Evolutionary conservation across 2,797 vertebrate species (phyloP).

Genomic region (Paramormyrops hopkinsi): DNA sequence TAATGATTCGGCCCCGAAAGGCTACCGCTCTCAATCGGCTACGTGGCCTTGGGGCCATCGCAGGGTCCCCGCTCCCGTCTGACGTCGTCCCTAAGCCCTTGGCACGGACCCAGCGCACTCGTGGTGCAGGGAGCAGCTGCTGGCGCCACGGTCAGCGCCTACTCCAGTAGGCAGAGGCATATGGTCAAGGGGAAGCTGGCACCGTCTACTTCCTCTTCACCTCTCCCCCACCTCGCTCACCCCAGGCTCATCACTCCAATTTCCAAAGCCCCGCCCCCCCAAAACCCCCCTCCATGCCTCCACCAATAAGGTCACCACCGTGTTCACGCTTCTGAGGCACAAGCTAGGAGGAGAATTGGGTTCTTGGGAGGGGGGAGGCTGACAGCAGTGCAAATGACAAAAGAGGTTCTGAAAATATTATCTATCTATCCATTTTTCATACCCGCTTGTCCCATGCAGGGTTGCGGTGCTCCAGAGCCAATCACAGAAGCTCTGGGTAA

Average conservation of each 20-base stretch:
- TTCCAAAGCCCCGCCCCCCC: slow-evolving; percentile 29
- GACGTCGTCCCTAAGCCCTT: slow-evolving; percentile 34
- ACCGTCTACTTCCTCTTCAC: slow-evolving; percentile 64
- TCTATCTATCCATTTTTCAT: background rate
- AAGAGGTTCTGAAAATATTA: background rate
- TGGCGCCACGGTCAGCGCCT: slow-evolving; percentile 61
- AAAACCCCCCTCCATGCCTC: slow-evolving; percentile 31
- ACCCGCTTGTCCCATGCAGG: background rate
- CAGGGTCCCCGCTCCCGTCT: slow-evolving; percentile 31
- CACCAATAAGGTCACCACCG: slow-evolving; percentile 42
- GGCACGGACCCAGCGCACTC: slow-evolving; percentile 42
- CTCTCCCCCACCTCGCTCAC: slow-evolving; percentile 43
- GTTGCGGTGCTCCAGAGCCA: background rate
- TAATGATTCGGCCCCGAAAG: background rate
- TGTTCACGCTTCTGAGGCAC: slow-evolving; percentile 27
- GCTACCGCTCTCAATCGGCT: background rate
- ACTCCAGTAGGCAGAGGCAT: slow-evolving; percentile 65
- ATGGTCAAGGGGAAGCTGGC: slow-evolving; percentile 73
- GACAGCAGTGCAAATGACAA: background rate
- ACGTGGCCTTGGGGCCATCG: background rate
- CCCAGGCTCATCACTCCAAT: slow-evolving; percentile 42
- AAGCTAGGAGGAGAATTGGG: background rate
- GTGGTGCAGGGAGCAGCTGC: slow-evolving; percentile 63
- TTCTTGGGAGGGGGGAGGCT: background rate
- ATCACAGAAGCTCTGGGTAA: background rate